Evolutionary conservation across 2,888 invertebrate genomes (phyloP).

Genomic region (Agrotis puta): DNA sequence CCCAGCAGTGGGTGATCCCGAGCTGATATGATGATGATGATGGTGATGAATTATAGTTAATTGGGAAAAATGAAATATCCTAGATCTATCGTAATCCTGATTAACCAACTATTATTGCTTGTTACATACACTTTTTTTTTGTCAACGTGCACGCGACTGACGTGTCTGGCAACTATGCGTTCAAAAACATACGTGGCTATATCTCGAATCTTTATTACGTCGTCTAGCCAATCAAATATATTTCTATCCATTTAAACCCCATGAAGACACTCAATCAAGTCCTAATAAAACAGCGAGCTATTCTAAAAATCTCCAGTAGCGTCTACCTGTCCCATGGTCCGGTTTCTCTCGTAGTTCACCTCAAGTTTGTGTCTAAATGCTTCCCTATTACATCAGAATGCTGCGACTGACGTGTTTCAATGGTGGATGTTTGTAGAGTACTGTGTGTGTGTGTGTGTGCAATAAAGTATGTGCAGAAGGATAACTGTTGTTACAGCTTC

Average conservation of each 20-base stretch:
- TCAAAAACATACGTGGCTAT: too few species aligned
- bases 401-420: conserved; percentile 25
- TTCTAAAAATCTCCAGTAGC: conserved; percentile 34
- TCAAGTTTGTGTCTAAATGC: conserved; percentile 47
- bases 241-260: conserved; percentile 12
- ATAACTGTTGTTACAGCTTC: background rate
- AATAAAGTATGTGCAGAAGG: conserved; percentile 22
- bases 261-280: conserved; percentile 6
- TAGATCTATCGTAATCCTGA: too few species aligned
- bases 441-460: background rate
- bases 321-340: conserved; percentile 32
- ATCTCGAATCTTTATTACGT: background rate
- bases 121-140: too few species aligned
- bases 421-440: conserved; percentile 14
- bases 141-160: too few species aligned
- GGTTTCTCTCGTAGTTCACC: conserved; percentile 34
- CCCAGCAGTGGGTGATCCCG: too few species aligned
- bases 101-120: too few species aligned
- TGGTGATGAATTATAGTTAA: too few species aligned
- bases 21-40: too few species aligned
- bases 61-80: too few species aligned
- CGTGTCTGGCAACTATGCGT: too few species aligned
- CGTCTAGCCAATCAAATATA: background rate
- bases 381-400: conserved; percentile 53
- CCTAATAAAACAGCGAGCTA: conserved; percentile 33